phyloP scores from a whole-genome alignment of 1,140 invertebrate genomes.

The Diabrotica undecimpunctata region DNA sequence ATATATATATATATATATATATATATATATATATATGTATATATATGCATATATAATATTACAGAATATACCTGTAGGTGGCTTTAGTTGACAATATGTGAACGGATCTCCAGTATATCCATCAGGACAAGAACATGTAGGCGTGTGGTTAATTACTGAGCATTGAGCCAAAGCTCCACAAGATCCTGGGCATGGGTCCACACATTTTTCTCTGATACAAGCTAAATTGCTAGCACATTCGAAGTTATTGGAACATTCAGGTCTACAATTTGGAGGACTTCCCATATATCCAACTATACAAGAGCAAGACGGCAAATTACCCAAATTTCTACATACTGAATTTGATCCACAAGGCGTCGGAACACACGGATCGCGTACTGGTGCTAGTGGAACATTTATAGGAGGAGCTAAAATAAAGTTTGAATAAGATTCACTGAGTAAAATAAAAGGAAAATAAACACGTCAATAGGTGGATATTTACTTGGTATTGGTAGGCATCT shows the following conservation, averaged over 20 bases:
- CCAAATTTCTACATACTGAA: conserved; percentile 60
- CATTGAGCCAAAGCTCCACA: conserved; percentile 62
- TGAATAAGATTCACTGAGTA: not conserved
- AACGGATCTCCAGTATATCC: conserved; percentile 64
- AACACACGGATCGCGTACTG: conserved; percentile 59
- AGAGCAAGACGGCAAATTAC: conserved; percentile 61
- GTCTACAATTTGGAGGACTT: conserved; percentile 67
- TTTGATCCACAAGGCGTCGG: conserved; percentile 67
- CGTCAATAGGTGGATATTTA: conserved; percentile 44
- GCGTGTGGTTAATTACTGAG: conserved; percentile 53
- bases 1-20: no score
- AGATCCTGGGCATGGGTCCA: conserved; percentile 65
- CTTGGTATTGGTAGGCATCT: conserved; percentile 58
- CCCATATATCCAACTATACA: conserved; percentile 65
- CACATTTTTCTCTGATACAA: conserved; percentile 65
- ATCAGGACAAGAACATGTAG: conserved; percentile 53
- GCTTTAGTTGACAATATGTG: conserved; percentile 53
- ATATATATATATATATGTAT: no score
- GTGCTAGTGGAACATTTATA: conserved; percentile 38
- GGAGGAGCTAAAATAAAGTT: conserved; percentile 33
- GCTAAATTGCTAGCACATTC: conserved; percentile 65
- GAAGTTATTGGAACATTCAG: conserved; percentile 67
- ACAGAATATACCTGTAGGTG: conserved; percentile 45
- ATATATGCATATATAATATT: no score
- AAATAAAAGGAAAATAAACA: conserved; percentile 13